phyloP scores from a whole-genome alignment of 1,140 invertebrate species.

The Chironomus striatipennis region DNA sequence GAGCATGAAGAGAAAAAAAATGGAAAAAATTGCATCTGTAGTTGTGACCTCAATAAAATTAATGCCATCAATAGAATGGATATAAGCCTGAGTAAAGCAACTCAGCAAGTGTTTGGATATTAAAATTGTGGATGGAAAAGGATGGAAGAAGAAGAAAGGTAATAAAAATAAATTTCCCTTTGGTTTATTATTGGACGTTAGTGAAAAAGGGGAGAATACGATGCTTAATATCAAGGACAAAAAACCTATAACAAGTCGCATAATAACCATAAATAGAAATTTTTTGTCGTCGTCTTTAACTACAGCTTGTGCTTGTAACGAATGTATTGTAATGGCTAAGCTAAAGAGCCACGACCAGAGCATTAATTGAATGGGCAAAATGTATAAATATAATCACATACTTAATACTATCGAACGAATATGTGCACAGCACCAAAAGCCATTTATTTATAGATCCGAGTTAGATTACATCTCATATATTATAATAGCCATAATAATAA shows the following conservation, averaged over 20 bases:
- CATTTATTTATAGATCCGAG: too few relatives aligned
- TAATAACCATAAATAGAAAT: neutral
- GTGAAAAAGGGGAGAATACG: neutral
- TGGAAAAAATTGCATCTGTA: too few relatives aligned
- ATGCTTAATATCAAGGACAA: neutral
- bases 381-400: too few relatives aligned
- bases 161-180: slow-evolving; percentile 10
- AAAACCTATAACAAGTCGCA: neutral
- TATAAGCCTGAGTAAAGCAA: neutral
- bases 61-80: neutral
- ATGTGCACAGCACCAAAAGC: too few relatives aligned
- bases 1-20: too few relatives aligned
- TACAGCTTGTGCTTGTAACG: too few relatives aligned
- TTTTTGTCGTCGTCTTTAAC: neutral
- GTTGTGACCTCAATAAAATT: neutral
- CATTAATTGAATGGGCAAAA: too few relatives aligned
- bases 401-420: too few relatives aligned
- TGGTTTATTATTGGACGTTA: neutral
- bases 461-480: too few relatives aligned
- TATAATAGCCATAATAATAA: too few relatives aligned
- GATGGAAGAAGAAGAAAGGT: neutral
- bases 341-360: too few relatives aligned
- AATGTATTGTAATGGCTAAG: too few relatives aligned
- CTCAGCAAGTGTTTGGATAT: neutral
- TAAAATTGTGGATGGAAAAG: neutral